Base-by-base conservation (phyloP, 2,797 vertebrate species). In the Calcarius lapponicus region DNA sequence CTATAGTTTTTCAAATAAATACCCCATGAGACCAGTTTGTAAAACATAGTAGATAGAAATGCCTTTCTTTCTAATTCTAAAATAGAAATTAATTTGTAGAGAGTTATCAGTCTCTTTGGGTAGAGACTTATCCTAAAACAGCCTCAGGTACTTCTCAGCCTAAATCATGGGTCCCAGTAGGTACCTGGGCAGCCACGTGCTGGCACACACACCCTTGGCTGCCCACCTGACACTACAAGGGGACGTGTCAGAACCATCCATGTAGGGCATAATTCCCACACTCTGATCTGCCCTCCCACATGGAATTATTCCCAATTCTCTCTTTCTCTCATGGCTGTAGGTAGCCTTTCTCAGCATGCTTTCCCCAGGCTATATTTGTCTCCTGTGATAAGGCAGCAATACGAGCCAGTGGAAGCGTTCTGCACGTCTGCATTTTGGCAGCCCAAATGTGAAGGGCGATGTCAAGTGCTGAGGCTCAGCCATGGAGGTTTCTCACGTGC, bases 371-470 rank as follows among this genome's bases (percentile, higher is more conserved):
- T 94, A 65, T 92, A 78, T 94, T 93, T 90, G 76, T 90, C 61
- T 74, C 51, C 86, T 72, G 54, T 54, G 92, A 94, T 90, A 95
- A 93, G 83, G 84, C 36, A 38, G 91, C 78, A 90, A 80, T 8
- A 73, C 0, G 54, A 80, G 82, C 74, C 25, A 61, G n/a, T 28
- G 84, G 90, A 92, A 92, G 43, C 14, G 65, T 95, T 88, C 90
- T 70, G 70, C 76, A 84, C 22, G 57, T 89, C 93, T 92, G 56
- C 69, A 31, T 88, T 91, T 94, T 93, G 93, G 89, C 93, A 95
- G 75, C 54, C 64, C 53, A 22, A 64, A 65, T 15, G 47, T 34
- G 79, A 86, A 78, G 34, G 40, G 72, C 17, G 3, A 65, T 81
- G 36, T 88, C 54, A 57, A 28, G 62, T 3, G 1, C 61, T 32